A percentile compares a stretch with the other conserved stretches of the same genome.
phyloP scores from a whole-genome alignment of 2,888 invertebrate genomes.

The Andrena flavipes region DNA sequence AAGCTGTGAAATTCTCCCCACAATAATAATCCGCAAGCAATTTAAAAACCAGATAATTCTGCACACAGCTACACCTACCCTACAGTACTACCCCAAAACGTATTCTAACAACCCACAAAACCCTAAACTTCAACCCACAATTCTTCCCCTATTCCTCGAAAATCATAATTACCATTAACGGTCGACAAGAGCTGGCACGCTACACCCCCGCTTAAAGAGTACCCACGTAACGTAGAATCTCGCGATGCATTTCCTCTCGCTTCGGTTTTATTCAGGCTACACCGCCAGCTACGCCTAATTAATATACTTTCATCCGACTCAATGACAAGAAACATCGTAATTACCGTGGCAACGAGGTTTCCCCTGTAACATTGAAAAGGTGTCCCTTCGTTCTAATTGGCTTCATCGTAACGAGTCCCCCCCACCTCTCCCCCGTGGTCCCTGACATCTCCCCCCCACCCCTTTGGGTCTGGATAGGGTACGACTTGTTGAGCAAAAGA shows the following conservation, averaged over 20 bases:
- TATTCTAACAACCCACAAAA: no score
- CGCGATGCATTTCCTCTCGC: conserved; percentile 5
- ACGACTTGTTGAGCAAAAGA: conserved; percentile 62
- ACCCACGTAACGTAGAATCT: background rate
- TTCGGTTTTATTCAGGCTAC: background rate
- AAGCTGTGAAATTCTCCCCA: no score
- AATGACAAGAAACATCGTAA: conserved; percentile 43
- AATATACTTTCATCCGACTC: conserved; percentile 45
- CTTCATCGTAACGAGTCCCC: conserved; percentile 49
- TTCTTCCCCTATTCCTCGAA: background rate
- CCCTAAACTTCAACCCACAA: background rate
- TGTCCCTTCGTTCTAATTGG: conserved; percentile 60
- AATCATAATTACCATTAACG: no score
- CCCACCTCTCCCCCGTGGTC: background rate
- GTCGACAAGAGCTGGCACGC: no score
- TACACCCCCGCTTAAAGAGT: background rate
- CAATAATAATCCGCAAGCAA: no score
- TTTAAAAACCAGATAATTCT: no score
- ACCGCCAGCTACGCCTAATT: conserved; percentile 44
- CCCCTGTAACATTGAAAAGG: conserved; percentile 47
- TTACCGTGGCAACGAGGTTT: conserved; percentile 32
- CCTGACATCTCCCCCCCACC: background rate
- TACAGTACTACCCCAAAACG: no score
- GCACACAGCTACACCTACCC: no score
- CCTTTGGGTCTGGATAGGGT: conserved; percentile 29